These are phyloP conservation scores for Aeoliscus strigatus DNA, from an alignment of 2,797 vertebrate species.

Conservation along the genomic window DNA sequence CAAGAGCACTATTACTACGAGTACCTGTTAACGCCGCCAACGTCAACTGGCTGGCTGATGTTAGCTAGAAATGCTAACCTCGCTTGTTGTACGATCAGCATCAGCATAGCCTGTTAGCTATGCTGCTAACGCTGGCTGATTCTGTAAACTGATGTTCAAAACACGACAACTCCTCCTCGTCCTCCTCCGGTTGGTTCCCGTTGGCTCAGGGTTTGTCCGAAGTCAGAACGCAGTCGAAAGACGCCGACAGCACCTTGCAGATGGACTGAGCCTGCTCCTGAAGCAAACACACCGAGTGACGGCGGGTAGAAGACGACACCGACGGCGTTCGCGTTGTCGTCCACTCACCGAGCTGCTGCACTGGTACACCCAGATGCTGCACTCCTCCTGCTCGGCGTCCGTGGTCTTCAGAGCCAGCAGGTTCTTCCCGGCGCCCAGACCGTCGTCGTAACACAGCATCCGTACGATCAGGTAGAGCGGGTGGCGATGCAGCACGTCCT, in stretches of 20 bases:
- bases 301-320: no score
- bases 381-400: slow-evolving; percentile 80
- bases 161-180: no score
- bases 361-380: slow-evolving; percentile 96
- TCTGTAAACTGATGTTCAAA: slow-evolving; percentile 10
- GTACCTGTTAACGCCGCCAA: slow-evolving; percentile 3
- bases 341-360: slow-evolving; percentile 89
- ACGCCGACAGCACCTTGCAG: slow-evolving; percentile 91
- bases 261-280: slow-evolving; percentile 97
- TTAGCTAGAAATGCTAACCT: no score
- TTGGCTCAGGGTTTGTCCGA: slow-evolving; percentile 84
- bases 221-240: slow-evolving; percentile 87
- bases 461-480: slow-evolving; percentile 90
- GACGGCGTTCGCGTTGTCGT: no score
- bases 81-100: no score
- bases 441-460: slow-evolving; percentile 96
- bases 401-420: slow-evolving; percentile 93
- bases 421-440: slow-evolving; percentile 89
- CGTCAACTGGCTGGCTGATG: no score
- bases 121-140: background rate
- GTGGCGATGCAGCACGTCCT: slow-evolving; percentile 93
- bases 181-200: slow-evolving; percentile 8
- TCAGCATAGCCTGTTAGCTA: background rate
- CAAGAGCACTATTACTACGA: no score
- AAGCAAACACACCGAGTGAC: no score